Conservation (phyloP, 2,888 invertebrate genomes). For the Chymomyza procnemis region DNA sequence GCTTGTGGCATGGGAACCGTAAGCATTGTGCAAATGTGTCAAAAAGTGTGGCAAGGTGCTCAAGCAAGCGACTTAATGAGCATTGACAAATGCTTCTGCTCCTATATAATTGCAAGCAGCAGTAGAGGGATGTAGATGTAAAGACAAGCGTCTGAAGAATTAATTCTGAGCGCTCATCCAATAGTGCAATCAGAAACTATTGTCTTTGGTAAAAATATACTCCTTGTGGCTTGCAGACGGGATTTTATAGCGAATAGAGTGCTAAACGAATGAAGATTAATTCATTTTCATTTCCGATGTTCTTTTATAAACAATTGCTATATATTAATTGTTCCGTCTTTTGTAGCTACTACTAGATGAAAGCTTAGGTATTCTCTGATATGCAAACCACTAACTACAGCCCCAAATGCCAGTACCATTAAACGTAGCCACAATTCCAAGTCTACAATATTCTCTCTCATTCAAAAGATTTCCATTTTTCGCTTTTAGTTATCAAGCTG, state of each 20-base stretch:
- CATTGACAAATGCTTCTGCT: constrained; percentile 41
- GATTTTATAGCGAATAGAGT: constrained; percentile 6
- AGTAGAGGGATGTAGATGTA: background rate
- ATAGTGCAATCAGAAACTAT: constrained; percentile 41
- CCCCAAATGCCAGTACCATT: too few relatives aligned
- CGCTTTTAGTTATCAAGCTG: constrained; percentile 62
- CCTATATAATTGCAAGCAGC: background rate
- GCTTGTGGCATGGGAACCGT: constrained; percentile 7
- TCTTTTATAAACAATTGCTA: too few relatives aligned
- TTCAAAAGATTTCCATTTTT: too few relatives aligned
- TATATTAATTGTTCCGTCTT: too few relatives aligned
- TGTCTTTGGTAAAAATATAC: background rate
- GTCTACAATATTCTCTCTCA: too few relatives aligned
- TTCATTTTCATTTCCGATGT: too few relatives aligned
- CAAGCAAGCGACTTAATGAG: constrained; percentile 61
- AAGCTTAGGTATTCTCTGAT: too few relatives aligned
- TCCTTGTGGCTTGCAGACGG: too few relatives aligned
- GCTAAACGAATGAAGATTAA: too few relatives aligned
- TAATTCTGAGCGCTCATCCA: constrained; percentile 20
- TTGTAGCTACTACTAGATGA: too few relatives aligned
- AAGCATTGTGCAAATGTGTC: constrained; percentile 64
- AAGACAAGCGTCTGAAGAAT: background rate
- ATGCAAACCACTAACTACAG: too few relatives aligned
- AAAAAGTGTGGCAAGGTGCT: constrained; percentile 54
- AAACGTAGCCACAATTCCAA: too few relatives aligned